A percentile compares a stretch with the other conserved stretches of the same genome.
Conservation (phyloP, 2,888 invertebrate genomes). For the Chymomyza amoena region DNA sequence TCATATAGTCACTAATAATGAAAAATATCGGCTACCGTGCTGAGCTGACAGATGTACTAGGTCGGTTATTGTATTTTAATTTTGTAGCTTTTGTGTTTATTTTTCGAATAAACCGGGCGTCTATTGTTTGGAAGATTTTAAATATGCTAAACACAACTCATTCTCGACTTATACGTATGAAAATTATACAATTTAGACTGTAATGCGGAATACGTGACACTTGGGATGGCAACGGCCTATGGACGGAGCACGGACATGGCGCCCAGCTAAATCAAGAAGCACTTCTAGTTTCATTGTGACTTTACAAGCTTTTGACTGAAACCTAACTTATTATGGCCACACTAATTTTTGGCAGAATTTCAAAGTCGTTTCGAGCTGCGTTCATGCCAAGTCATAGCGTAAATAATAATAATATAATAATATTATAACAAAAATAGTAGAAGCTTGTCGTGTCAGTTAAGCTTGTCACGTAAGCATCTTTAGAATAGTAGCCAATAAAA, state of each 20-base stretch:
- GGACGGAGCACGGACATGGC: slow-evolving; percentile 11
- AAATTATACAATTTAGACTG: slow-evolving; percentile 56
- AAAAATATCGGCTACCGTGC: no score
- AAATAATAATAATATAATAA: neutral
- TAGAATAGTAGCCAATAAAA: slow-evolving; percentile 23
- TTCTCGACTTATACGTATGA: slow-evolving; percentile 45
- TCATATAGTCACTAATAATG: slow-evolving; percentile 6
- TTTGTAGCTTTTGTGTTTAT: neutral
- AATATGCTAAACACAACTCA: slow-evolving; percentile 53
- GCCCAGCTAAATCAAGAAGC: neutral
- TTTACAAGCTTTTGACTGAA: neutral
- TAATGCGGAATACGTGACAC: slow-evolving; percentile 57
- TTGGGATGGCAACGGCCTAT: neutral
- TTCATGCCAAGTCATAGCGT: neutral
- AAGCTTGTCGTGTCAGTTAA: neutral
- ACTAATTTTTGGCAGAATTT: slow-evolving; percentile 38
- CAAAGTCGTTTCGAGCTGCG: neutral
- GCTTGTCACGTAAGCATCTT: slow-evolving; percentile 54
- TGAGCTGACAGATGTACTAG: no score
- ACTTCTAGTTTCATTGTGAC: neutral
- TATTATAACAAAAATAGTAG: neutral
- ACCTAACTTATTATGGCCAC: neutral
- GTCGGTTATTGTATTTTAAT: neutral
- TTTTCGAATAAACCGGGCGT: neutral
- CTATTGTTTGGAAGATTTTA: slow-evolving; percentile 8